Base-by-base conservation (phyloP, 30 jellyfish, hydroid and myxozoan genomes). In the Hydractinia echinata region DNA sequence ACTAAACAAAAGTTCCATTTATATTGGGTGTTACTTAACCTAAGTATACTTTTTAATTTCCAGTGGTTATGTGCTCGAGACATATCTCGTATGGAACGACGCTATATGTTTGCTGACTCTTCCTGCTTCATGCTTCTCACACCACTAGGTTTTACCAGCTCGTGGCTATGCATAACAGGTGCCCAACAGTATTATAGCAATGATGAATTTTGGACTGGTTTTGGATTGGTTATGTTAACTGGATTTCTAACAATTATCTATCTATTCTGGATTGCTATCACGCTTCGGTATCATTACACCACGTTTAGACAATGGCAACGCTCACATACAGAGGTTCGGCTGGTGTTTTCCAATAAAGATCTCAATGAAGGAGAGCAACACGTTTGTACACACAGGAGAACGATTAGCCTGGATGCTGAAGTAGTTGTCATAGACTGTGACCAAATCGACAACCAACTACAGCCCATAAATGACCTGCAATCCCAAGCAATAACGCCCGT, bases 121-220 rank as follows among this genome's bases (percentile, higher is more conserved):
- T 55, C 89, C 21, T 91, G 97, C 72, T 91, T 91, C 56, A 8
- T 84, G 11, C 39, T 91, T 54, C 85, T 91, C 14, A 91, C 97
- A 49, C 97, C 97, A 4, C 72, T 91, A 61, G 97, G 97, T 0
- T 58, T 83, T 55, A 73, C 79, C 13, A 91, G 97, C 66, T 76
- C 94, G 21, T 91, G 95, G 96, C 91, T 91, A 0, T 91, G 97
- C 73, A 78, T 91, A 9, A 86, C 81, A 55, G 97, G 96, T 39
- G 95, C 97, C 5, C 76, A 53, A 70, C 91, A 85, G 4, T 91
- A 91, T 70, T 86, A 91, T 76, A 56, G 70, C 60, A 77, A 61
- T 7, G 82, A 85, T 14, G 91, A 91, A 21, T 82, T 70, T n/a
- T 91, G 97, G 97, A 91, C 97, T 52, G 97, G 96, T n/a, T 86